A percentile compares a stretch with the other conserved stretches of the same genome.
Conservation (phyloP, 1,140 invertebrate genomes). For the Drosophila novamexicana region DNA sequence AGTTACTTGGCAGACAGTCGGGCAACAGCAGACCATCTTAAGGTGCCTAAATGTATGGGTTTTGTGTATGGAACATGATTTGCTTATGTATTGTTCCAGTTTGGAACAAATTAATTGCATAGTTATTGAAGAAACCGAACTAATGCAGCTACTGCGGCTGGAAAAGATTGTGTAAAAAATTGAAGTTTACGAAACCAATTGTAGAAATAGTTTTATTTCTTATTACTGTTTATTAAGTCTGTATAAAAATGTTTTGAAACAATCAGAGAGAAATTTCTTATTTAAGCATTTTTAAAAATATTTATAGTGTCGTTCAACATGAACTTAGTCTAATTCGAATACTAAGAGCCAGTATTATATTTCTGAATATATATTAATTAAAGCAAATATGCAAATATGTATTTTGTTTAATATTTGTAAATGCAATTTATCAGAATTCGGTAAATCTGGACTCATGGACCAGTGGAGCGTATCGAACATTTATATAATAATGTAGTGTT, state of each 20-base stretch:
- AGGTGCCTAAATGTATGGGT: constrained; percentile 2
- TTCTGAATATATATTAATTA: too few relatives aligned
- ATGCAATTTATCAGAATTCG: too few relatives aligned
- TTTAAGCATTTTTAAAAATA: background rate
- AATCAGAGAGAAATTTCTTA: background rate
- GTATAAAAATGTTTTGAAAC: background rate
- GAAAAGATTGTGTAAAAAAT: too few relatives aligned
- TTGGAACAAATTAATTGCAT: constrained; percentile 43
- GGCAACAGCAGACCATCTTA: constrained; percentile 35
- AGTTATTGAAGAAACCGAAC: constrained; percentile 3
- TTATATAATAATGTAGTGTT: too few relatives aligned
- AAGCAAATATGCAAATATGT: too few relatives aligned
- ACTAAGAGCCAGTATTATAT: too few relatives aligned
- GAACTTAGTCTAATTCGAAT: too few relatives aligned
- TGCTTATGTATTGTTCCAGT: constrained; percentile 28
- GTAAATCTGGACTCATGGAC: too few relatives aligned
- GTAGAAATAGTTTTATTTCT: background rate
- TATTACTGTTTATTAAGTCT: background rate
- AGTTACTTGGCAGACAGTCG: constrained; percentile 60
- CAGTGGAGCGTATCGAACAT: too few relatives aligned
- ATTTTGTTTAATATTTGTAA: too few relatives aligned
- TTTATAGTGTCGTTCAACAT: too few relatives aligned
- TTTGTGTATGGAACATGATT: constrained; percentile 23
- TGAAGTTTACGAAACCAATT: background rate
- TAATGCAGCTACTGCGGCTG: constrained; percentile 27